Base-by-base conservation (phyloP, 2,113 vertebrate species). In the Apus apus region DNA sequence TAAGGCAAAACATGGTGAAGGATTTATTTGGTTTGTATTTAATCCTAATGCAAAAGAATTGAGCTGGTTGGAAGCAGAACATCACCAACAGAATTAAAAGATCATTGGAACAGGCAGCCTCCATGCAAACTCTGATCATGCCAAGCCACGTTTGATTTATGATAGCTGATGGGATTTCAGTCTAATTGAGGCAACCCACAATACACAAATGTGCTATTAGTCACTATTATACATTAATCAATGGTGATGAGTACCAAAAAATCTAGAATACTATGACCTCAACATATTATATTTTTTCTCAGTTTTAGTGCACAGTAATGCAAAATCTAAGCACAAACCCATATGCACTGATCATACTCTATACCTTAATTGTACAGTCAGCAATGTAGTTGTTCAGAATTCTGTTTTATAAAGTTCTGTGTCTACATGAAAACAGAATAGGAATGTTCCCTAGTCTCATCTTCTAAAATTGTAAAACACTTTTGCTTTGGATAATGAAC, bases 161-260 rank as follows among this genome's bases (percentile, higher is more conserved):
- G 84, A 85, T 3, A 88, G 72, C 23, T 90, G 64, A 83, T 64
- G 48, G 43, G 64, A 85, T 80, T 89, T 73, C 5, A 15, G 67
- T 26, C 71, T 66, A 85, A 27, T 11, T 94, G 58, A 93, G 74
- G 64, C 46, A 93, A 57, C 38, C 21, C 45, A 82, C 81, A 85
- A 94, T 64, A 77, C 82, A 71, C 48, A 91, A 74, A 90, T 36
- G 34, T 67, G 81, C 78, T 83, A 30, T 87, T 80, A 96, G 78
- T 46, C 73, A 64, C 26, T 45, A 74, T 21, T 12, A 38, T 60
- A 90, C 91, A 90, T 90, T 91, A 84, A 77, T 90, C 87, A 93
- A 45, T 53, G 60, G 29, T 29, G 60, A 86, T 51, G 32, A 94
- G 26, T 25, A 22, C 30, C 58, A 90, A 92, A 87, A 87, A 66